Evolutionary conservation across 2,888 invertebrate genomes (phyloP).

Genomic region (Pogonocherus hispidulus): DNA sequence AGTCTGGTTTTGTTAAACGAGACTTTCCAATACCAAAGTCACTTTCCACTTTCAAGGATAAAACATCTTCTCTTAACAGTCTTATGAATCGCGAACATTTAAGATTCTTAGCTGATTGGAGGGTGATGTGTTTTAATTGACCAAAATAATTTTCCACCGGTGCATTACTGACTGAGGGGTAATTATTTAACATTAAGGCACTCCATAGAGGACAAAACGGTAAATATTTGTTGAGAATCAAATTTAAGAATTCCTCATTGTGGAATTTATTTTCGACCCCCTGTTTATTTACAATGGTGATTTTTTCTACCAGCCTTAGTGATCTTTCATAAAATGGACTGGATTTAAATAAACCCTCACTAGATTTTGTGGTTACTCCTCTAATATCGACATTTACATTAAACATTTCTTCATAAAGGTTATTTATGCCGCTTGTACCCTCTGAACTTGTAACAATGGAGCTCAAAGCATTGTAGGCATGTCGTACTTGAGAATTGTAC

Average conservation of each 20-base stretch:
- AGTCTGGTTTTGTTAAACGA: not conserved
- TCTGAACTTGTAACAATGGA: not conserved
- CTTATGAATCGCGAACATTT: conserved; percentile 32
- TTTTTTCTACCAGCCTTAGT: not conserved
- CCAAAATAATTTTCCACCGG: conserved; percentile 32
- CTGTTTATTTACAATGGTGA: not conserved
- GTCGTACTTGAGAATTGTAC: conserved; percentile 1
- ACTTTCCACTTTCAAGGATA: conserved; percentile 14
- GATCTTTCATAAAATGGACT: conserved; percentile 20
- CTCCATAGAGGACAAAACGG: conserved; percentile 34
- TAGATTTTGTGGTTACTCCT: not conserved
- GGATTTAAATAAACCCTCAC: conserved; percentile 4
- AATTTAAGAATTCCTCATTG: conserved; percentile 1
- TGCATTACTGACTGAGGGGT: conserved; percentile 20
- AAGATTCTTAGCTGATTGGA: conserved; percentile 25
- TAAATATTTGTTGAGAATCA: conserved; percentile 29
- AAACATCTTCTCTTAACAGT: conserved; percentile 19
- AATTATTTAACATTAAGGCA: conserved; percentile 11
- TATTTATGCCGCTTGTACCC: not conserved
- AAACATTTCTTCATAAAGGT: not conserved
- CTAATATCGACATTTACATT: not conserved
- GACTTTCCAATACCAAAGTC: not conserved
- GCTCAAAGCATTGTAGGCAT: not conserved
- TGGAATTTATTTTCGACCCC: not conserved
- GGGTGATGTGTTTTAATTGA: conserved; percentile 13